These are phyloP conservation scores for Beaufortia kweichowensis DNA, from an alignment of 2,113 vertebrate species.

Conservation along the genomic window DNA sequence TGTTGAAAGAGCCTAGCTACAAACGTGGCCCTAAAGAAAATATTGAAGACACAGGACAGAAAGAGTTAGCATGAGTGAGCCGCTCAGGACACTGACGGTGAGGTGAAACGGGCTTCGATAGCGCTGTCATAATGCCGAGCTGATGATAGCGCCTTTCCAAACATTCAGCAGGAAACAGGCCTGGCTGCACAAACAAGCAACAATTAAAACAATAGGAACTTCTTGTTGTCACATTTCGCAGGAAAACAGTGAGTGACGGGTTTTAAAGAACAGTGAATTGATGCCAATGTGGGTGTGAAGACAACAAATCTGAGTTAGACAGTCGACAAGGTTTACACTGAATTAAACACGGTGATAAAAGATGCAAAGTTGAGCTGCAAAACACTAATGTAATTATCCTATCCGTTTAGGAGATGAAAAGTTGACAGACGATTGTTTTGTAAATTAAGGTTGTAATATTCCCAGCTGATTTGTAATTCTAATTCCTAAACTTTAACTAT, in stretches of 20 bases:
- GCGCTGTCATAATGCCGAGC: conserved; percentile 56
- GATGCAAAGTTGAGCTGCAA: too few species aligned
- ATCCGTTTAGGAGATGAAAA: too few species aligned
- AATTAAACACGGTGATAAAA: too few species aligned
- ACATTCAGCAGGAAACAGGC: conserved; percentile 55
- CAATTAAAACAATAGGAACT: neutral
- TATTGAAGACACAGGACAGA: neutral
- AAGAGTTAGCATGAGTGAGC: conserved; percentile 38
- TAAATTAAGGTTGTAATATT: too few species aligned
- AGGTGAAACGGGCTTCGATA: conserved; percentile 55
- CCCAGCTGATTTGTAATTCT: too few species aligned
- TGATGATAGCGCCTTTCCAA: conserved; percentile 45
- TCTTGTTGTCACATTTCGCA: neutral
- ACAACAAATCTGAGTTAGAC: too few species aligned
- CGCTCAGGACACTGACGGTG: conserved; percentile 38
- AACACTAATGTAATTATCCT: too few species aligned
- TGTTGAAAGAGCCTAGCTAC: too few species aligned
- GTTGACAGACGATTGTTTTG: neutral
- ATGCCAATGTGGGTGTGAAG: neutral
- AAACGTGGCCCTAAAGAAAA: neutral
- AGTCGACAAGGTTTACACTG: too few species aligned
- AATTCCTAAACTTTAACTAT: too few species aligned
- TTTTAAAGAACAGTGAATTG: neutral
- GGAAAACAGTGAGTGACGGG: neutral
- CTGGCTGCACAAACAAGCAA: neutral